These are phyloP conservation scores for Cryptophagus acutangulus DNA, from an alignment of 2,888 invertebrate genomes.

Conservation along the genomic window DNA sequence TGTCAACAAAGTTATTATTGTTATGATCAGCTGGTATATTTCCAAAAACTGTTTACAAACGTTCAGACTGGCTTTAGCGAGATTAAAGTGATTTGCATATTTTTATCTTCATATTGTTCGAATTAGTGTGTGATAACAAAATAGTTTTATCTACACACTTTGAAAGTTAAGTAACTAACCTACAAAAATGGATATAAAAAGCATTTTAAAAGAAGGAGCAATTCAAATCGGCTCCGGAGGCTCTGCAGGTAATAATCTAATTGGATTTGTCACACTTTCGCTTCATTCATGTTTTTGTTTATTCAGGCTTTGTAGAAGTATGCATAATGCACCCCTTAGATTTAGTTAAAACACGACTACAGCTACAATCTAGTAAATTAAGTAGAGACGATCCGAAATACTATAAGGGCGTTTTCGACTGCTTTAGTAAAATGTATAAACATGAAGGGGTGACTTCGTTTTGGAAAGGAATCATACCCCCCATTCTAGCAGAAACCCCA, in stretches of 20 bases:
- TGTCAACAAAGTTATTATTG: too few relatives aligned
- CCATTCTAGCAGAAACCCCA: slow-evolving; percentile 90
- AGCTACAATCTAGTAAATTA: slow-evolving; percentile 58
- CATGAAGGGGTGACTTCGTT: slow-evolving; percentile 79
- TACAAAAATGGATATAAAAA: too few relatives aligned
- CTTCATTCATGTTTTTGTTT: too few relatives aligned
- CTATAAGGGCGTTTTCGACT: slow-evolving; percentile 78
- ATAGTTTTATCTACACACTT: too few relatives aligned
- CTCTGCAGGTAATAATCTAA: slow-evolving; percentile 62
- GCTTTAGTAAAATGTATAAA: slow-evolving; percentile 82
- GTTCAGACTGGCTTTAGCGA: too few relatives aligned
- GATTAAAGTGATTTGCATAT: too few relatives aligned
- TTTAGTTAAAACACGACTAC: slow-evolving; percentile 85
- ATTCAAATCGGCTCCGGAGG: slow-evolving; percentile 86
- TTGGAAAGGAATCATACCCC: slow-evolving; percentile 93
- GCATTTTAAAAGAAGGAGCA: slow-evolving; percentile 58
- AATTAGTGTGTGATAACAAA: too few relatives aligned
- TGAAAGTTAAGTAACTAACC: too few relatives aligned
- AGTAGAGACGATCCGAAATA: slow-evolving; percentile 49
- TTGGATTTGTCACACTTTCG: slow-evolving; percentile 1
- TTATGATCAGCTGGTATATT: too few relatives aligned
- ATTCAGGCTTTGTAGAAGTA: slow-evolving; percentile 79
- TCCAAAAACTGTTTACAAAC: too few relatives aligned
- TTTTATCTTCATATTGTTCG: too few relatives aligned
- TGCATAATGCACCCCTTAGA: slow-evolving; percentile 96